Percentiles rank a stretch among this genome's conserved stretches.
phyloP scores from a whole-genome alignment of 2,797 vertebrate genomes.

The Meda fulgida region DNA sequence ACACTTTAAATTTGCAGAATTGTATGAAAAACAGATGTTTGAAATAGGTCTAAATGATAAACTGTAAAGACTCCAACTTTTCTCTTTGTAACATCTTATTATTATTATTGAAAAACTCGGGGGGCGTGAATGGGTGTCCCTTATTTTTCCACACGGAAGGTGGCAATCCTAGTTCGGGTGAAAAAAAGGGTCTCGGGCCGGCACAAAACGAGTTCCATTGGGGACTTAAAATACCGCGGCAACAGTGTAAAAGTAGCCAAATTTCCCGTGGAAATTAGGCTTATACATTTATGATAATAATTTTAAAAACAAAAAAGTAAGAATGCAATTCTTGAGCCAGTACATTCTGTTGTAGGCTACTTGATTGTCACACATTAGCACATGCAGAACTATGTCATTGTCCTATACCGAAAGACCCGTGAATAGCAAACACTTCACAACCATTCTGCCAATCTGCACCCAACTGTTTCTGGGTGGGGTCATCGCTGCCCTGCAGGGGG shows the following conservation, averaged over 20 bases:
- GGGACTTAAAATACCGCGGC: not conserved
- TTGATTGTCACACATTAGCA: not conserved
- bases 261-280: not conserved
- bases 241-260: not conserved
- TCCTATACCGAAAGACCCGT: not conserved
- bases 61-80: no score
- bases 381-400: not conserved
- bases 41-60: no score
- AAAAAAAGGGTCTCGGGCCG: not conserved
- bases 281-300: no score
- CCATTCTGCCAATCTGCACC: slow-evolving; percentile 12
- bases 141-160: no score
- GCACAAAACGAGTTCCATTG: not conserved
- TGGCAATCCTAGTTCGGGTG: no score
- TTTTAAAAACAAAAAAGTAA: not conserved
- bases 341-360: no score
- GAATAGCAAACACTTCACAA: not conserved
- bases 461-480: slow-evolving; percentile 34
- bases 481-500: slow-evolving; percentile 23
- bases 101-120: no score
- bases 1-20: no score
- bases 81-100: no score
- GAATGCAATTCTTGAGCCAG: not conserved
- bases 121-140: no score
- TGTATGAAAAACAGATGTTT: no score